Evolutionary conservation across 2,888 invertebrate species (phyloP), one percentile per base, ranked within the genome.

Genomic region (Petrolisthes cinctipes): DNA sequence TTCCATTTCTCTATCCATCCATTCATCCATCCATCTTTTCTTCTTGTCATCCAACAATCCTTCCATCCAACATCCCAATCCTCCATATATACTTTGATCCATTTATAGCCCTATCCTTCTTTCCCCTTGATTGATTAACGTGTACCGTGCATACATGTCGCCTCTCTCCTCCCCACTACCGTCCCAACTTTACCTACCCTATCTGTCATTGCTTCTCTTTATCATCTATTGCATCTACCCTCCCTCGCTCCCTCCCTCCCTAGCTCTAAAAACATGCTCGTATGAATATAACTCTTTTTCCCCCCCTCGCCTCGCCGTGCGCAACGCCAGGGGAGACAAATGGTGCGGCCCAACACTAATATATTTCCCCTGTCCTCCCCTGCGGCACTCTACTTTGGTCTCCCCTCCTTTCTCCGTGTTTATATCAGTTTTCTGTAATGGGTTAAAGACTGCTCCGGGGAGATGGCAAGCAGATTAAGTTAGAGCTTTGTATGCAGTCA

Each of bases 391-490:
- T n/a, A n/a, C 20, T n/a, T n/a, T 1, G 4, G 71, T 71, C 20
- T 17, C 71, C 71, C 71, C 71, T 71, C n/a, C 20, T 6, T n/a
- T n/a, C 20, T 11, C 17, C n/a, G 14, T 71, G 71, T 71, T 71
- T 71, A 71, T 20, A 71, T 71, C 71, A 14, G 71, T 71, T 71
- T 71, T 71, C 71, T 71, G 17, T 71, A 20, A 71, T 71, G 14
- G 20, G 20, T 71, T 11, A 71, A 71, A 20, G 71, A 6, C 6
- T n/a, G 71, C n/a, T n/a, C 71, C 20, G n/a, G 11, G 71, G 20
- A n/a, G 71, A 11, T 71, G 37, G 37, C 37, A 37, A 37, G 37
- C 37, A 37, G 37, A 37, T 37, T 37, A 37, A 37, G 37, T 37
- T 37, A 37, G 37, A 37, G 37, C 37, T 37, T 37, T 37, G 37